Evolutionary conservation across 2,888 invertebrate species (phyloP), one percentile per base, ranked within the genome.

Genomic region (Xanthostigma xanthostigma): DNA sequence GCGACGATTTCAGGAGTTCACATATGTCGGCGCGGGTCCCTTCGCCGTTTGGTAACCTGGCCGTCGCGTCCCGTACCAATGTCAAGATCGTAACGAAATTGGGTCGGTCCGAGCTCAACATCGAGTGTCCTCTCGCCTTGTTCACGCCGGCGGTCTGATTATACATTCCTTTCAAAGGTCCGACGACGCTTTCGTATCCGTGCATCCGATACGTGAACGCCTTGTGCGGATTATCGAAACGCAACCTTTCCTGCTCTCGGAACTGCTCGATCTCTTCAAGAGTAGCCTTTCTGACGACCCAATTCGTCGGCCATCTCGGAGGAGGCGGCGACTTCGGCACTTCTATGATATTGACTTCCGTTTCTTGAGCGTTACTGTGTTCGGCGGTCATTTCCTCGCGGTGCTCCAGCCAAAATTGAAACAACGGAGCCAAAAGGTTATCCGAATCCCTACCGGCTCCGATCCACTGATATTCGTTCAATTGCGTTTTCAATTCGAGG

Each of bases 361-460:
- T 41, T 11, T 52, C 53, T 14, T 52, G 51, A 42, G 49, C 47
- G 5, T 55, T 54, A 9, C 50, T 8, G 54, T 49, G 51, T 60
- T 65, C 53, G 49, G 56, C 57, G 2, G 57, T 58, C 55, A 65
- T 59, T 46, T 74, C 73, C 46, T 71, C 70, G 36, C 74, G 65
- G 41, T 82, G 76, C 35, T 81, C 74, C 54, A 90, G 67, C 87
- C 93, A 94, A 56, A 82, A 81, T 51, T 81, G 77, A 60, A 86
- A 91, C 47, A 93, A 67, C 4, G 81, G 75, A 6, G 77, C 70
- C 11, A 94, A 68, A 39, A 85, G 76, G 4, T 79, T 74, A 64
- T 93, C 93, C 3, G 88, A 84, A 64, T 95, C 94, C 6, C 94
- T 74, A 0, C 93, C 93, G 8, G 90, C 90, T 2, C 94, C 94